Percentiles rank a stretch among this genome's conserved stretches.
Conservation (phyloP, 23 tunicate genomes). For the Styela plicata region DNA sequence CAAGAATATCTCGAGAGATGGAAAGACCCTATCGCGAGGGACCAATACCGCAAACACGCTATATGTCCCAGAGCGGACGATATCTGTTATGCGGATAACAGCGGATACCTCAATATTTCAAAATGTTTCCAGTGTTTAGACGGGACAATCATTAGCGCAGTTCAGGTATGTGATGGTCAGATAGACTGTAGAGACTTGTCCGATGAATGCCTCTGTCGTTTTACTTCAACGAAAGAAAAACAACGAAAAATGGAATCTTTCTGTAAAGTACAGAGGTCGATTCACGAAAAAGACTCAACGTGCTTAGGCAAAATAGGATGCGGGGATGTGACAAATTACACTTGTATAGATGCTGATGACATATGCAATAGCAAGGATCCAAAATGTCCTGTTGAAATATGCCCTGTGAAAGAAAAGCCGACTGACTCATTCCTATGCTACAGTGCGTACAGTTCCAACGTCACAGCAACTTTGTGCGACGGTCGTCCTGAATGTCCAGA, state of each 20-base stretch:
- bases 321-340: not conserved
- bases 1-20: conserved; percentile 13
- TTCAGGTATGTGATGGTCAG: conserved; percentile 48
- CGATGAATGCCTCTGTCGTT: conserved; percentile 54
- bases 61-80: conserved; percentile 9
- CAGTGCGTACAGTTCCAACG: not conserved
- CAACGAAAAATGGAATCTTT: not conserved
- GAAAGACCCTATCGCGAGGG: not conserved
- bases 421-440: not conserved
- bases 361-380: conserved; percentile 58
- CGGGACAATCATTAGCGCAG: conserved; percentile 44
- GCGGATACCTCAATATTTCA: conserved; percentile 20
- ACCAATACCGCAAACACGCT: not conserved
- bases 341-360: conserved; percentile 18
- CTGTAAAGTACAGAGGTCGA: not conserved
- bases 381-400: conserved; percentile 35
- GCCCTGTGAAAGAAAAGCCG: not conserved
- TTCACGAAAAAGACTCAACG: not conserved
- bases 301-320: not conserved
- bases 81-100: conserved; percentile 17
- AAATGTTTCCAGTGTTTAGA: conserved; percentile 57
- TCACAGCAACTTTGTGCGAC: not conserved
- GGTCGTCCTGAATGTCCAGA: conserved; percentile 19
- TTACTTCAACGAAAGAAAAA: not conserved
- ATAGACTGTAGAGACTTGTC: conserved; percentile 52